Base-by-base conservation (phyloP, 2,888 invertebrate species). In the Diplazon laetatorius region DNA sequence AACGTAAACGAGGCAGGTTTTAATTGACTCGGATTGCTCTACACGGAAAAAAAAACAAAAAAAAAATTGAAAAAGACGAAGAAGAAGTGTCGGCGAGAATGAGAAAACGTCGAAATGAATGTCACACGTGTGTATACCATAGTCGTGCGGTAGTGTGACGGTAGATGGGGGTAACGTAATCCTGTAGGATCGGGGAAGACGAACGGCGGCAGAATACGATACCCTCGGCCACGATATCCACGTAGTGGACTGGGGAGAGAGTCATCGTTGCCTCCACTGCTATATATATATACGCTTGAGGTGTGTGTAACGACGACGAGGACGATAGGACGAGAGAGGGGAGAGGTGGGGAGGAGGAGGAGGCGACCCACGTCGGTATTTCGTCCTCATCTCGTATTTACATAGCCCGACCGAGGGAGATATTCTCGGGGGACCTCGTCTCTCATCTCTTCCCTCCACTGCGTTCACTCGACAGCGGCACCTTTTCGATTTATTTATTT, bases 121-220 rank as follows among this genome's bases (percentile, higher is more conserved):
- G 87, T 86, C 87, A 86, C 78, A 16, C 84, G 81, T 82, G 83
- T 74, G 74, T 68, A n/a, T n/a, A 66, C 18, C 12, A 46, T 44
- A 52, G 16, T 65, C 18, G 75, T 59, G n/a, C n/a, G n/a, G 50
- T 42, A 14, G 66, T 66, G 55, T 48, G 55, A 74, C 46, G 60
- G 37, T 72, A 76, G 68, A 73, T 69, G 72, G 85, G 87, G 85
- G 87, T 86, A 86, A 86, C 87, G 86, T 85, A 86, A 86, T 86
- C 86, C 86, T 81, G 83, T 63, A 76, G 75, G 84, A 85, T 87
- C 87, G 85, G 80, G n/a, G 85, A 87, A 86, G 86, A 86, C 87
- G 85, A 83, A 86, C 85, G 86, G 83, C 87, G 82, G 80, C 84
- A 82, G 86, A 86, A 86, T 86, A 86, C 85, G 87, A 86, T 86